Percentiles rank a stretch among this genome's conserved stretches.
phyloP scores from a whole-genome alignment of 2,113 vertebrate species.

The Onychorhynchus coronatus region DNA sequence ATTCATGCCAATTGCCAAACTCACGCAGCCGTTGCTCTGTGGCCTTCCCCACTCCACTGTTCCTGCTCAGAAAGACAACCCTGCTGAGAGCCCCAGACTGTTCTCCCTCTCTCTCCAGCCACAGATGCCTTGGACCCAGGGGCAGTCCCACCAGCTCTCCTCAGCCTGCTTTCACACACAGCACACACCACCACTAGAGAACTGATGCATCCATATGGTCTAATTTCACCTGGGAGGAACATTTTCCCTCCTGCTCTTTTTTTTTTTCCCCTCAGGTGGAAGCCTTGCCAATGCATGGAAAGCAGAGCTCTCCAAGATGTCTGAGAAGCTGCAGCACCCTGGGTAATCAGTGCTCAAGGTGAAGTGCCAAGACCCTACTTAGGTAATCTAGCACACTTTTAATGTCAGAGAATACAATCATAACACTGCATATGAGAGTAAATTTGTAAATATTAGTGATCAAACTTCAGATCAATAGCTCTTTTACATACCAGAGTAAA shows the following conservation, averaged over 20 bases:
- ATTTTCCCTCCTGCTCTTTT: background rate
- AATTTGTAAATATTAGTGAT: background rate
- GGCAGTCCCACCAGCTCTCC: background rate
- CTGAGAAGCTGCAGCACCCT: background rate
- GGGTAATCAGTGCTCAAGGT: background rate
- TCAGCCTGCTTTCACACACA: background rate
- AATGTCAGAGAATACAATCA: background rate
- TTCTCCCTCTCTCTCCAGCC: background rate
- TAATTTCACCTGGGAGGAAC: background rate
- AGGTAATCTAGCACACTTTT: background rate
- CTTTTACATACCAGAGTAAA: background rate
- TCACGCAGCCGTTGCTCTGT: accelerated
- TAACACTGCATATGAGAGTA: background rate
- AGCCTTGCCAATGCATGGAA: background rate
- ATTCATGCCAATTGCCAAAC: background rate
- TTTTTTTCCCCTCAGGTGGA: background rate
- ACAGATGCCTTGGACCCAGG: accelerated
- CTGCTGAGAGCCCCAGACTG: accelerated
- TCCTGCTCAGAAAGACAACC: background rate
- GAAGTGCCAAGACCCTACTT: background rate
- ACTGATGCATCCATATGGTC: accelerated
- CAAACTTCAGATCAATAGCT: constrained; percentile 3
- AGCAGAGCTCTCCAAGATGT: background rate
- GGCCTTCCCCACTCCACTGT: accelerated
- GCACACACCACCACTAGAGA: accelerated